These are phyloP conservation scores for Sebastes itinus DNA, from an alignment of 2,797 vertebrate species.

Conservation along the genomic window DNA sequence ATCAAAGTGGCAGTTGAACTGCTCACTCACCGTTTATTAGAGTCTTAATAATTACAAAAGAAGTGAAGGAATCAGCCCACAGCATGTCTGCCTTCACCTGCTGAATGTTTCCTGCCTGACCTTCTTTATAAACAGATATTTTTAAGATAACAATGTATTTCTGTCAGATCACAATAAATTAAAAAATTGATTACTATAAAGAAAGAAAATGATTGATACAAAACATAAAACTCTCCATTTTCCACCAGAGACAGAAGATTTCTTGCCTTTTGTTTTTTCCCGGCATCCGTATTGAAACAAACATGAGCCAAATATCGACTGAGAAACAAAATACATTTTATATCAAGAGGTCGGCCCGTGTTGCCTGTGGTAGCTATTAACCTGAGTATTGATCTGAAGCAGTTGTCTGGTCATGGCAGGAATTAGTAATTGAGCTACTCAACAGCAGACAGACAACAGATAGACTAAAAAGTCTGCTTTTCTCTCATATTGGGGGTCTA, in stretches of 20 bases:
- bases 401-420: conserved; percentile 17
- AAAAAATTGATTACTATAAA: neutral
- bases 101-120: neutral
- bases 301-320: conserved; percentile 34
- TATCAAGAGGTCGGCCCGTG: neutral
- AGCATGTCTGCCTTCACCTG: neutral
- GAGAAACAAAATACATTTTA: conserved; percentile 31
- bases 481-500: neutral
- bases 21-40: neutral
- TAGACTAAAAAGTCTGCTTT: neutral
- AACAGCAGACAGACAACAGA: conserved; percentile 9
- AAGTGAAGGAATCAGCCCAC: neutral
- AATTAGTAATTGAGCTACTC: conserved; percentile 31
- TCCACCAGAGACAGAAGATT: neutral
- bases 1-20: conserved; percentile 8
- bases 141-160: neutral
- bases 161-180: neutral
- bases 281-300: conserved; percentile 1
- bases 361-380: conserved; percentile 40
- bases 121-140: neutral
- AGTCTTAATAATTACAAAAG: conserved; percentile 4
- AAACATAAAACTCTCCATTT: neutral
- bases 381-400: conserved; percentile 44
- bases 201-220: neutral
- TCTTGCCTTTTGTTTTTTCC: neutral